Percentiles rank a stretch among this genome's conserved stretches.
phyloP scores from a whole-genome alignment of 2,113 vertebrate species.

The Halichoeres trimaculatus region DNA sequence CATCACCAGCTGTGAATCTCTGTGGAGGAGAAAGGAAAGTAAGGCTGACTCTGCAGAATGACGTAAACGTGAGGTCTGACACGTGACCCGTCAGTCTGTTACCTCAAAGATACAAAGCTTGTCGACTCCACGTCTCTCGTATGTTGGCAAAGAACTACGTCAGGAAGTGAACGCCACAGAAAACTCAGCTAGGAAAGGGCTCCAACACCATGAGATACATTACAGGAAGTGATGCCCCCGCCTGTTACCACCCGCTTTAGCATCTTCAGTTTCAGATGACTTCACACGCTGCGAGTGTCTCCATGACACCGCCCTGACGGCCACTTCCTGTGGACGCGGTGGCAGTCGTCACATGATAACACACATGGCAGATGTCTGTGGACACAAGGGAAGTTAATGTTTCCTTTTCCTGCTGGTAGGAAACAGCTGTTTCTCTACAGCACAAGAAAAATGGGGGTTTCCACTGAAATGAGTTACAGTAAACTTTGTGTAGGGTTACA shows the following conservation, averaged over 20 bases:
- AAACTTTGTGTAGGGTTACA: background rate
- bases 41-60: too few relatives aligned
- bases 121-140: too few relatives aligned
- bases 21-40: too few relatives aligned
- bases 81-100: too few relatives aligned
- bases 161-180: too few relatives aligned
- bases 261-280: constrained; percentile 38
- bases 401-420: constrained; percentile 56
- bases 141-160: too few relatives aligned
- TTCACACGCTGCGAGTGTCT: constrained; percentile 21
- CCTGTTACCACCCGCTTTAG: background rate
- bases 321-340: constrained; percentile 57
- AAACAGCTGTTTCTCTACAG: constrained; percentile 21
- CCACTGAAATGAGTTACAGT: constrained; percentile 37
- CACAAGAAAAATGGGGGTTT: constrained; percentile 7
- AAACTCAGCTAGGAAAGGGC: constrained; percentile 22
- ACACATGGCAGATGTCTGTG: constrained; percentile 37
- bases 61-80: too few relatives aligned
- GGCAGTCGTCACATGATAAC: constrained; percentile 54
- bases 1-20: too few relatives aligned
- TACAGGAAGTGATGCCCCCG: too few relatives aligned
- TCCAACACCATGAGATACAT: constrained; percentile 1
- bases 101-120: too few relatives aligned
- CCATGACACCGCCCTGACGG: constrained; percentile 38
- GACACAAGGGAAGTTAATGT: constrained; percentile 42